Conservation (phyloP, 2,797 vertebrate species). For the Alcedo quadribrachys region DNA sequence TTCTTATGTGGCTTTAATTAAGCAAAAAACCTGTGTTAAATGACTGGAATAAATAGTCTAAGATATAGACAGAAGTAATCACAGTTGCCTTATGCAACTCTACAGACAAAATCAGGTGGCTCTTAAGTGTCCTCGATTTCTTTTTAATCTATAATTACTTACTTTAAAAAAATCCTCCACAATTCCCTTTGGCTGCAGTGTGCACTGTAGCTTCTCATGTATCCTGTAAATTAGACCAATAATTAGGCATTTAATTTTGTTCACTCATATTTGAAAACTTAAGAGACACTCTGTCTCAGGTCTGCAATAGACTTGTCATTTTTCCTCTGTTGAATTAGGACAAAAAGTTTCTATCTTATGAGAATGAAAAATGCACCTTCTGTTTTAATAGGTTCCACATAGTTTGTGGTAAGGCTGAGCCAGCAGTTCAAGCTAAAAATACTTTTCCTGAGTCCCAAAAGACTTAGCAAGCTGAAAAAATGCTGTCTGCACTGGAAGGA, state of each 20-base stretch:
- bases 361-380: constrained; percentile 37
- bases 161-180: not conserved
- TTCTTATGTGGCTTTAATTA: constrained; percentile 42
- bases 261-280: not conserved
- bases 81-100: not conserved
- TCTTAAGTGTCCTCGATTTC: not conserved
- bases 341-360: constrained; percentile 8
- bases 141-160: constrained; percentile 35
- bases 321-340: not conserved
- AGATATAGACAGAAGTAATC: constrained; percentile 22
- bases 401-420: constrained; percentile 51
- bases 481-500: constrained; percentile 13
- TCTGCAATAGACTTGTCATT: not conserved
- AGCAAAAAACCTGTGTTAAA: constrained; percentile 10
- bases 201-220: constrained; percentile 6
- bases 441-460: constrained; percentile 28
- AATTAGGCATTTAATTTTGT: constrained; percentile 21
- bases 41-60: constrained; percentile 16
- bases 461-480: constrained; percentile 39
- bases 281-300: not conserved
- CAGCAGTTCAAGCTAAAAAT: constrained; percentile 57
- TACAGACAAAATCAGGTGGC: constrained; percentile 21
- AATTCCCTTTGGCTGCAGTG: constrained; percentile 37
- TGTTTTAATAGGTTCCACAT: constrained; percentile 19
- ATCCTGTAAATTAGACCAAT: constrained; percentile 2